Base-by-base conservation (phyloP, 2,797 vertebrate genomes). In the Rhinophrynus dorsalis region DNA sequence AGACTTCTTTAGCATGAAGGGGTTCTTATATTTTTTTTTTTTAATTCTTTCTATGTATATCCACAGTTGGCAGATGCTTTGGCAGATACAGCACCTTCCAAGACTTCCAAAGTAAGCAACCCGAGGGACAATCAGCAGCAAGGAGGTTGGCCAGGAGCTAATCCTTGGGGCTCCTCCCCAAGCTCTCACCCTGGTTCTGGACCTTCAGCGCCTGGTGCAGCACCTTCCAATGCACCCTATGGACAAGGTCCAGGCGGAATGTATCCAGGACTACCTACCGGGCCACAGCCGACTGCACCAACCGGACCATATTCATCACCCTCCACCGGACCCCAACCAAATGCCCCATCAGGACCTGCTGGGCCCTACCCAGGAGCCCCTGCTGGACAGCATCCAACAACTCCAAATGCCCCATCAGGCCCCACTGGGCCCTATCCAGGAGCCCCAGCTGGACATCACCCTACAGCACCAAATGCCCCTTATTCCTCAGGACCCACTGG, bases 61-160 rank as follows among this genome's bases (percentile, higher is more conserved):
- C 4, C 86, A 56, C 67, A 99, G 96, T 88, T 98, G 86, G 74
- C 92, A 74, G 97, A 99, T 84, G 96, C 96, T 21, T 89, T 99
- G 77, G 86, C 84, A 35, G 96, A 96, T 15, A 89, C 92, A 32
- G 77, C 84, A 9, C 79, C 90, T 1, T 85, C 90, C 80, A 88
- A 94, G 85, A 91, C 89, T 15, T 84, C 91, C 56, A 90, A 89
- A 75, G 90, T 86, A 52, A 89, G 89, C 72, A 91, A 89, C 80
- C 83, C 82, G 0, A 96, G 95, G 75, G 89, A 94, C 0, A 77
- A 85, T 4, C 82, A 80, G 1, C 82, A 82, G 42, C 81, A 84
- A 0, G 88, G 88, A 62, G 82, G 72, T 64, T 91, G 87, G 86
- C 84, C 89, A 0, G 67, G 81, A 17, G 85, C 89, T 10, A 88